phyloP scores from a whole-genome alignment of 2,888 invertebrate genomes.

The Leucophora obtusa region DNA sequence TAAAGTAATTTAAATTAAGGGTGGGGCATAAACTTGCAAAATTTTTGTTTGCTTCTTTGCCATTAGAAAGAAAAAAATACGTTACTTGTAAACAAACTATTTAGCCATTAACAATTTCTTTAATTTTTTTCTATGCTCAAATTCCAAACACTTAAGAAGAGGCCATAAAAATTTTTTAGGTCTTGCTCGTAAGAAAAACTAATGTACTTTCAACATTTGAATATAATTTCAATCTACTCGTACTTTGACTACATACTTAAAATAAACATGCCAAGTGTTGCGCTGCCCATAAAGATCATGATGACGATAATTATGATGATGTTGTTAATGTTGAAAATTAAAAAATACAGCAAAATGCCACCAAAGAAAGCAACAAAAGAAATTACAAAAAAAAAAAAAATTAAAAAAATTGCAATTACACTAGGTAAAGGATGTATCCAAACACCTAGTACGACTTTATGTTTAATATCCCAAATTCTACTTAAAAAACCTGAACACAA shows the following conservation, averaged over 20 bases:
- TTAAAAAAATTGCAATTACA: constrained; percentile 33
- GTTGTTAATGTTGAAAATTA: constrained; percentile 23
- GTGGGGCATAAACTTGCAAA: neutral
- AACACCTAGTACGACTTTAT: too few species aligned
- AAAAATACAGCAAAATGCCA: constrained; percentile 14
- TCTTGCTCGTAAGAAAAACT: constrained; percentile 15
- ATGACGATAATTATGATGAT: constrained; percentile 25
- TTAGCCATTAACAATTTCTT: neutral
- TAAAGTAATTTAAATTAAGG: neutral
- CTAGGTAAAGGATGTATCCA: too few species aligned
- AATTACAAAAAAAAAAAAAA: too few species aligned
- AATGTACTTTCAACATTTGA: constrained; percentile 28
- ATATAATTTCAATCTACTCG: neutral
- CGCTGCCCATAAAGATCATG: constrained; percentile 28
- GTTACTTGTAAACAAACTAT: neutral
- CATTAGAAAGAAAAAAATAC: neutral
- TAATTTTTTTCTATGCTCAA: neutral
- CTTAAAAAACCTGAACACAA: too few species aligned
- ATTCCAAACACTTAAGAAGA: constrained; percentile 55
- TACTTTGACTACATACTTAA: constrained; percentile 19
- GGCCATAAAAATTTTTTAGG: constrained; percentile 49
- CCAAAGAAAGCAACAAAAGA: constrained; percentile 29
- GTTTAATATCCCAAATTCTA: too few species aligned
- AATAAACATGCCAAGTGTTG: constrained; percentile 24
- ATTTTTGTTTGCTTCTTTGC: neutral